Conservation (phyloP, 2,797 vertebrate genomes). For the Yasuhikotakia modesta region DNA sequence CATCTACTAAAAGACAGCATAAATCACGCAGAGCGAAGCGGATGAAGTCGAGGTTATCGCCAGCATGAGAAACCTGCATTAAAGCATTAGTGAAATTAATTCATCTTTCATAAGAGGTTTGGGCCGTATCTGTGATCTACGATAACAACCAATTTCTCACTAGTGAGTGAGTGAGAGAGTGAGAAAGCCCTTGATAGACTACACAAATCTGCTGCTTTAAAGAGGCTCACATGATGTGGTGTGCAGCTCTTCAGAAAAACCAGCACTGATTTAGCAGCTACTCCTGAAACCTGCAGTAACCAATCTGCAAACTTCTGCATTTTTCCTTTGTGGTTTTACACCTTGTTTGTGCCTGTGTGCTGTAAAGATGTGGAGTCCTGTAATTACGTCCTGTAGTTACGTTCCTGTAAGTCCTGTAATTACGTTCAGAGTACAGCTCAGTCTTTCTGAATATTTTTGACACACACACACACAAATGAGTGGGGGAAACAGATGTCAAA, state of each 20-base stretch:
- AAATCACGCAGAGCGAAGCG: conserved; percentile 91
- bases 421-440: conserved; percentile 76
- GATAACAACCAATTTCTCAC: conserved; percentile 99
- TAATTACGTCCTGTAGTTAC: too few species aligned
- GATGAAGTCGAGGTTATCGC: conserved; percentile 89
- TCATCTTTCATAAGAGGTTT: conserved; percentile 99
- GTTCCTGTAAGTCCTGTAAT: too few species aligned
- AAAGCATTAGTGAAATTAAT: conserved; percentile 99
- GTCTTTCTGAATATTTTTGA: conserved; percentile 82
- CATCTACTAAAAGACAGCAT: conserved; percentile 99
- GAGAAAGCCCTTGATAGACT: conserved; percentile 87
- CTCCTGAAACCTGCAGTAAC: too few species aligned
- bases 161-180: conserved; percentile 79
- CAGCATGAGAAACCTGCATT: conserved; percentile 92
- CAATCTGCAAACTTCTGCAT: too few species aligned
- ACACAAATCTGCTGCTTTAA: conserved; percentile 97
- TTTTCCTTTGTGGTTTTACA: too few species aligned
- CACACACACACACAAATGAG: too few species aligned
- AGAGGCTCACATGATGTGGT: too few species aligned
- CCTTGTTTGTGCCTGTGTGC: conserved; percentile 67
- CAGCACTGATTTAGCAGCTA: conserved; percentile 83
- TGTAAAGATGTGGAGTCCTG: too few species aligned
- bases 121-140: conserved; percentile 96
- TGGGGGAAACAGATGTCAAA: too few species aligned
- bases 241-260: conserved; percentile 90